Base-by-base conservation (phyloP, 1,140 invertebrate genomes). In the Venustaconcha ellipsiformis region DNA sequence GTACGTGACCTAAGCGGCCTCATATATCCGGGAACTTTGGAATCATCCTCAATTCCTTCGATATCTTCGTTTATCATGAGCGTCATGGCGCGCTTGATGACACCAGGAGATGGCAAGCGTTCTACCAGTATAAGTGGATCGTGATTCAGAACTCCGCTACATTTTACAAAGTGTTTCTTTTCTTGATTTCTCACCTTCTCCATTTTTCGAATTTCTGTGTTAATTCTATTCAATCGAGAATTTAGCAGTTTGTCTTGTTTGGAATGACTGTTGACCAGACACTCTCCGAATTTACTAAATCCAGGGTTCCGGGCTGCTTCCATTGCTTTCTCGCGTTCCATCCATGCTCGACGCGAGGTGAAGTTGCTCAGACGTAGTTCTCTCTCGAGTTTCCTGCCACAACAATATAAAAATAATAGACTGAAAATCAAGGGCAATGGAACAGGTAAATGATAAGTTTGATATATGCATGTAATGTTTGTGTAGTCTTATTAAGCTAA, bases 41-140 rank as follows among this genome's bases (percentile, higher is more conserved):
- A 79, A 62, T 80, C 79, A 20, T 78, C 64, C 14, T 78, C 75
- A 23, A 71, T 65, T 67, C 71, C 67, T 23, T 80, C 75, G n/a
- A 71, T 60, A 23, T 62, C 64, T 18, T 73, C 64, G 4, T 64
- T 57, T 20, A n/a, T 55, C 30, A 70, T 74, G n/a, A 79, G 65
- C 56, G 66, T 76, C 4, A 74, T 56, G 17, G 75, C 67, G 63
- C 73, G 76, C 30, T 74, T 80, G 20, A 71, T 60, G 57, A 72
- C 68, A 72, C 78, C 76, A 26, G 79, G 78, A 14, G 84, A 83
- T 48, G 83, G 76, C 3, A 81, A 81, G 14, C 84, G 68, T 71
- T 86, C 82, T 15, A 86, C 84, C 26, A 86, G 77, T 58, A 86
- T 83, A 17, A 86, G 77, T 0, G 84, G 84, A 58, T 86, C 84